phyloP scores from a whole-genome alignment of 2,113 vertebrate species.

The Xiphorhynchus elegans region DNA sequence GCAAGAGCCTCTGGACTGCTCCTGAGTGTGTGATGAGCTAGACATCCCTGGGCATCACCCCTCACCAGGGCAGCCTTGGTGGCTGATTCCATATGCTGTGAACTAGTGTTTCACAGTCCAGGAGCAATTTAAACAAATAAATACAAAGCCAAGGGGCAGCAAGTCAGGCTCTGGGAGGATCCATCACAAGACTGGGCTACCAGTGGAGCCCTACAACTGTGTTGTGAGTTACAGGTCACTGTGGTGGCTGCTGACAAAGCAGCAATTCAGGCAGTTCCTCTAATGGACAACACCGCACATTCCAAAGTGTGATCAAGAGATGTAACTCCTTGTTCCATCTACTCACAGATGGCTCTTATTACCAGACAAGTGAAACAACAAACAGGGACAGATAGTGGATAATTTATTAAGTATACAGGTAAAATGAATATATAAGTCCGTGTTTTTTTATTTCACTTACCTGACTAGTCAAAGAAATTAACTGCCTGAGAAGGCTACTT shows the following conservation, averaged over 20 bases:
- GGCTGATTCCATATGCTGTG: background rate
- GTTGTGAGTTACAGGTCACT: background rate
- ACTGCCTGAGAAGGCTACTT: background rate
- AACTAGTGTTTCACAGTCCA: background rate
- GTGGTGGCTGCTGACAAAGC: background rate
- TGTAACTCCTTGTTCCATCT: background rate
- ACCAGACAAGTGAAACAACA: background rate
- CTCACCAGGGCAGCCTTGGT: accelerated
- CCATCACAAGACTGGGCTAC: background rate
- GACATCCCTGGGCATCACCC: background rate
- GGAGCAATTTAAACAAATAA: background rate
- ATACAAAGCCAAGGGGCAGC: background rate
- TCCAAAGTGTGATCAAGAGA: background rate
- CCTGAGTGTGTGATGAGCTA: background rate
- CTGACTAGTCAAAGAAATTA: background rate
- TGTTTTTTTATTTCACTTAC: background rate
- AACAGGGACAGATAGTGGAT: background rate
- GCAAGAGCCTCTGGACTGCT: background rate
- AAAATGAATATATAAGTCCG: background rate
- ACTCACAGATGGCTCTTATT: background rate
- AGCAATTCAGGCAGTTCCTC: background rate
- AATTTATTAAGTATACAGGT: background rate
- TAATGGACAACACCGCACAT: background rate
- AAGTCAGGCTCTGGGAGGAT: background rate
- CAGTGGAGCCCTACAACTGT: accelerated